A percentile compares a stretch with the other conserved stretches of the same genome.
Conservation (phyloP, 2,113 vertebrate species). For the Agapornis roseicollis region DNA sequence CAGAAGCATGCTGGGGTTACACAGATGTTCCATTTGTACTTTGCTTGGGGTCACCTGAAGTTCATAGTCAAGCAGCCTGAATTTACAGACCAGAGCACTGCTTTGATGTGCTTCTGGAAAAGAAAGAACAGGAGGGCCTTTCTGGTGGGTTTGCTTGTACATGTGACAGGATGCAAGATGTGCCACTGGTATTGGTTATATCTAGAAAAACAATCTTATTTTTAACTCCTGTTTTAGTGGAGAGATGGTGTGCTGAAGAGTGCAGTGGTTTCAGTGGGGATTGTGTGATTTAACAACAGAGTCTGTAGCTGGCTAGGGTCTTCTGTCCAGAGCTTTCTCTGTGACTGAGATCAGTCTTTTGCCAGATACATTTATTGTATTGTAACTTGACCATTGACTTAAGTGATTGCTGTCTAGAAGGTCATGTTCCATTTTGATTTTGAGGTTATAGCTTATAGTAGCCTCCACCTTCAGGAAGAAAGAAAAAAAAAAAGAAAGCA, state of each 20-base stretch:
- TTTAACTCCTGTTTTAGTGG: not conserved
- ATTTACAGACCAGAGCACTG: not conserved
- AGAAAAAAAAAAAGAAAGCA: not conserved
- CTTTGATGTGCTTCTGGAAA: not conserved
- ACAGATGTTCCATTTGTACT: fast-evolving
- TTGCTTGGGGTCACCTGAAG: not conserved
- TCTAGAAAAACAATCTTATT: not conserved
- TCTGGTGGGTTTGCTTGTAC: not conserved
- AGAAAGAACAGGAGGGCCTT: not conserved
- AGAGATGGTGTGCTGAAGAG: not conserved
- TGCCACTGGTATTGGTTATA: fast-evolving
- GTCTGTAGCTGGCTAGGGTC: not conserved
- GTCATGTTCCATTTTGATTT: not conserved
- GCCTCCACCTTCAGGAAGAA: not conserved
- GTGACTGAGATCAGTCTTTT: not conserved
- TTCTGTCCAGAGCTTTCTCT: not conserved
- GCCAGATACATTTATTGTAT: not conserved
- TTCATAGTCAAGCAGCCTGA: not conserved
- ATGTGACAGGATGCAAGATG: not conserved
- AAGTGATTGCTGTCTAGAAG: not conserved
- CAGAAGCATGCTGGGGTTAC: not conserved
- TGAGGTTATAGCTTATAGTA: not conserved
- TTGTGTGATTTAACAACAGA: not conserved
- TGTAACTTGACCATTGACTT: not conserved
- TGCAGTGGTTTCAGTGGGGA: not conserved